These are phyloP conservation scores for Heliothis subflexa DNA, from an alignment of 1,140 invertebrate genomes.

Conservation along the genomic window DNA sequence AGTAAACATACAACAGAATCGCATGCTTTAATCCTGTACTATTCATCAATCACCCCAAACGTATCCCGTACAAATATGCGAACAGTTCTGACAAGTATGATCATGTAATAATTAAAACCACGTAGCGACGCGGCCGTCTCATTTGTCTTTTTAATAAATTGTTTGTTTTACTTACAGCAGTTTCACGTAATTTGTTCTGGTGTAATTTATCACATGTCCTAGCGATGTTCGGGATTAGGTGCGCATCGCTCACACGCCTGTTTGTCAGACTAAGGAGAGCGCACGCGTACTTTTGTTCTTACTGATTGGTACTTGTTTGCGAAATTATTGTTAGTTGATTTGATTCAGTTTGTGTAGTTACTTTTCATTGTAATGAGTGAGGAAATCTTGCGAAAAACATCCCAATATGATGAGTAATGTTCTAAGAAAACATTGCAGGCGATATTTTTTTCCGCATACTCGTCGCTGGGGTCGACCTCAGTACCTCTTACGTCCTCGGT, in stretches of 20 bases:
- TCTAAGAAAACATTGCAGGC: too few relatives aligned
- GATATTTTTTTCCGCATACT: too few relatives aligned
- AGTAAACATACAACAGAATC: too few relatives aligned
- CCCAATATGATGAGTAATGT: neutral
- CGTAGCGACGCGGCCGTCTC: conserved; percentile 63
- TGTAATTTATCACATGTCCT: conserved; percentile 76
- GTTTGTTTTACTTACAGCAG: conserved; percentile 75
- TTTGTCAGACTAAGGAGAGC: conserved; percentile 59
- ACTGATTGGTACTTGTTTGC: neutral
- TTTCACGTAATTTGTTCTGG: conserved; percentile 73
- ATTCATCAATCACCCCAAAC: neutral
- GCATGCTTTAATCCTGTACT: neutral
- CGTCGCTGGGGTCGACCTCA: too few relatives aligned
- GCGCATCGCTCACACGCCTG: conserved; percentile 62
- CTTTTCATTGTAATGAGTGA: too few relatives aligned
- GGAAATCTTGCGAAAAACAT: neutral
- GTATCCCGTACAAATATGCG: neutral
- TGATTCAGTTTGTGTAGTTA: too few relatives aligned
- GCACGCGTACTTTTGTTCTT: conserved; percentile 24
- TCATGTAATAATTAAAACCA: conserved; percentile 70
- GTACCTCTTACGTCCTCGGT: too few relatives aligned
- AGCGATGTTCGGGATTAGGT: conserved; percentile 69
- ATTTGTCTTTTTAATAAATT: conserved; percentile 79
- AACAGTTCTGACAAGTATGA: conserved; percentile 49
- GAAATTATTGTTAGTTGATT: too few relatives aligned